Evolutionary conservation across 2,797 vertebrate genomes (phyloP).

Genomic region (Malurus leucopterus): DNA sequence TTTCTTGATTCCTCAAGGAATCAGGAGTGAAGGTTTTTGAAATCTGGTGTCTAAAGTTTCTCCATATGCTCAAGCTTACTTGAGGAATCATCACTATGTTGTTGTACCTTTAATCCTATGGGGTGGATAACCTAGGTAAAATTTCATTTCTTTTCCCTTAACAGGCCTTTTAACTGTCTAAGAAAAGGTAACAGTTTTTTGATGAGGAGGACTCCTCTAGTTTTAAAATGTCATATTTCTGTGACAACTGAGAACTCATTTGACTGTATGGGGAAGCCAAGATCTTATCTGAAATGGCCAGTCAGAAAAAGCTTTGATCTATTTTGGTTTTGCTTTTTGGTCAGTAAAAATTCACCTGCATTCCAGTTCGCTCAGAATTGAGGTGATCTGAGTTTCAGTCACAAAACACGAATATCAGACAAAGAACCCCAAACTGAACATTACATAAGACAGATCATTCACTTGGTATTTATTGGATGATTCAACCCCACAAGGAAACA

Average conservation of each 20-base stretch:
- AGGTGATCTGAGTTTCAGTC: not conserved
- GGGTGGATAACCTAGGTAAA: not conserved
- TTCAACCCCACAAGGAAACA: not conserved
- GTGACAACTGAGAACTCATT: not conserved
- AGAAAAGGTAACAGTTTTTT: not conserved
- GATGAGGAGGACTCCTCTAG: not conserved
- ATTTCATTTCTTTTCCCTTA: not conserved
- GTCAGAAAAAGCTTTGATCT: not conserved
- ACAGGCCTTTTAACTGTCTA: not conserved
- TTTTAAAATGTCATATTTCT: slow-evolving; percentile 19
- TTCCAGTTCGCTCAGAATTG: not conserved
- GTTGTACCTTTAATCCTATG: not conserved
- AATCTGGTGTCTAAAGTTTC: not conserved
- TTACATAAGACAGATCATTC: not conserved
- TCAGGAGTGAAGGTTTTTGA: not conserved
- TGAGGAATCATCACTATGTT: not conserved
- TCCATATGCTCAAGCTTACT: not conserved
- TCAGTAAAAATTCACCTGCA: not conserved
- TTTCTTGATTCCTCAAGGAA: not conserved
- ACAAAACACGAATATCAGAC: not conserved
- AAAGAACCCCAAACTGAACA: not conserved
- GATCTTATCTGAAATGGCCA: not conserved
- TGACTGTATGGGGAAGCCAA: not conserved
- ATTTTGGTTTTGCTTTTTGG: not conserved
- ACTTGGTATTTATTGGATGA: not conserved